Conservation (phyloP, 2,113 vertebrate species). For the Seriola rivoliana region DNA sequence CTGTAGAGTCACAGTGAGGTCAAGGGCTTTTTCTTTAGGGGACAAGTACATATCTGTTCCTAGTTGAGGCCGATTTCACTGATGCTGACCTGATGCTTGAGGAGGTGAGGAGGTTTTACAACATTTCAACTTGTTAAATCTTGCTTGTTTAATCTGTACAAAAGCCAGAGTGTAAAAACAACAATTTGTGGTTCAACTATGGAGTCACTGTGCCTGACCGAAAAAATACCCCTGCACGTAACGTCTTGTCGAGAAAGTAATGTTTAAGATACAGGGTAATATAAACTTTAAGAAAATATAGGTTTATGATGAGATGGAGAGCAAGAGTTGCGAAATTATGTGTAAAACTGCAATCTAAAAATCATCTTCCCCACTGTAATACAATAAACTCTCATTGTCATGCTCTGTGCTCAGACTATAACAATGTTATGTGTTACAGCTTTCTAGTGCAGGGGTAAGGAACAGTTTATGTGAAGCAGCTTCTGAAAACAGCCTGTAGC, state of each 20-base stretch:
- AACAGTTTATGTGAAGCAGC: neutral
- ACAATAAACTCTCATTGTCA: neutral
- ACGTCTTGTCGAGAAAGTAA: neutral
- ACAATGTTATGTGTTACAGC: neutral
- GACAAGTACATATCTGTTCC: conserved; percentile 19
- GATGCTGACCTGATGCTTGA: neutral
- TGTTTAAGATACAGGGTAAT: neutral
- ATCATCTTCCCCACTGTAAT: neutral
- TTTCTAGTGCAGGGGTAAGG: neutral
- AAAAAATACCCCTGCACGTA: neutral
- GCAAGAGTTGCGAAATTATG: neutral
- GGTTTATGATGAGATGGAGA: neutral
- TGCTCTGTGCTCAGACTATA: neutral
- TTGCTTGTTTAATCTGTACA: neutral
- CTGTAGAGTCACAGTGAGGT: conserved; percentile 56
- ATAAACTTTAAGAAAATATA: neutral
- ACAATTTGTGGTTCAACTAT: neutral
- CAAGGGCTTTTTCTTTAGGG: conserved; percentile 50
- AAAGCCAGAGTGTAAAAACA: neutral
- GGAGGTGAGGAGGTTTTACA: neutral
- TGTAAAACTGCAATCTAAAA: neutral
- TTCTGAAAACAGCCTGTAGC: neutral
- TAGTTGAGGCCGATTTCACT: neutral
- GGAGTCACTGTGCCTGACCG: neutral
- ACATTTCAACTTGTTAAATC: neutral